Conservation (phyloP, 2,888 invertebrate species). For the Julus scandinavius region DNA sequence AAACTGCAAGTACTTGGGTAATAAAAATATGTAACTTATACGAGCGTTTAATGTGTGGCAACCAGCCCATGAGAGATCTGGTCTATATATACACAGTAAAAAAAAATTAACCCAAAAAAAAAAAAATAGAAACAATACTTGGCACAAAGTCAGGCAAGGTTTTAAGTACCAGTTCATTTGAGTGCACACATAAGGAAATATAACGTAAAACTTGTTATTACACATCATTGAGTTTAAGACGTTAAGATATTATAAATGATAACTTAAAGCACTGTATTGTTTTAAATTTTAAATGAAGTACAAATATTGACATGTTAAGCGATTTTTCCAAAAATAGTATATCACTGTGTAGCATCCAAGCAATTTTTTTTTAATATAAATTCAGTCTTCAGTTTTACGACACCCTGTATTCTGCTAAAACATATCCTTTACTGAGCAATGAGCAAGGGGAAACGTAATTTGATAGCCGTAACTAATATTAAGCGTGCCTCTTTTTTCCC, state of each 20-base stretch:
- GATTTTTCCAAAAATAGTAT: too few species aligned
- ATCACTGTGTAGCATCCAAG: too few species aligned
- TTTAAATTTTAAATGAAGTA: too few species aligned
- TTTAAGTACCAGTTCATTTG: not conserved
- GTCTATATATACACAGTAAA: not conserved
- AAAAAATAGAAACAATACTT: not conserved
- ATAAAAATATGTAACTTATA: constrained; percentile 30
- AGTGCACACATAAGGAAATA: too few species aligned
- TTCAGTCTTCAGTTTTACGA: not conserved
- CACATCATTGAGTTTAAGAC: too few species aligned
- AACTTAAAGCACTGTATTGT: too few species aligned
- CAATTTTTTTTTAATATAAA: too few species aligned
- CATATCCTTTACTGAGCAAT: not conserved
- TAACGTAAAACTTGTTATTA: too few species aligned
- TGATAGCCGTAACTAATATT: constrained; percentile 49
- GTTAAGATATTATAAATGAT: too few species aligned
- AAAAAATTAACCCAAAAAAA: not conserved
- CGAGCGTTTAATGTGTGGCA: constrained; percentile 19
- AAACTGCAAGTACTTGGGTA: constrained; percentile 9
- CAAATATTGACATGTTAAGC: too few species aligned
- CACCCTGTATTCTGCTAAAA: not conserved
- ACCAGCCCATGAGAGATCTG: not conserved
- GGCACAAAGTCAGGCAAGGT: not conserved
- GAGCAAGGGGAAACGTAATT: constrained; percentile 30
- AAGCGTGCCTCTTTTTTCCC: constrained; percentile 47